Conservation (phyloP, 2,113 vertebrate species). For the Callopanchax toddi region DNA sequence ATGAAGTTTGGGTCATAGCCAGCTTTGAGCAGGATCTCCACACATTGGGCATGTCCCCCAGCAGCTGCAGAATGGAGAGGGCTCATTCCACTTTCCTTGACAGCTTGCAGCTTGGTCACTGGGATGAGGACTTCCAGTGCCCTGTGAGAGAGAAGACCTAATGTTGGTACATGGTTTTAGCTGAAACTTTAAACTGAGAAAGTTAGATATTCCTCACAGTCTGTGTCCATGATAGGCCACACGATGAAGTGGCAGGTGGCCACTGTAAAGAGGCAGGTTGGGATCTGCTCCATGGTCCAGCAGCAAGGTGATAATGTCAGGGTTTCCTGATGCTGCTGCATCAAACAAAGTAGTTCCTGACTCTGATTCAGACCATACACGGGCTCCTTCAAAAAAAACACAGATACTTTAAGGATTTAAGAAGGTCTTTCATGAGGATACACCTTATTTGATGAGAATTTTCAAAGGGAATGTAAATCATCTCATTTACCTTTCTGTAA, state of each 20-base stretch:
- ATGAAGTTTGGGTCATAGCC: constrained; percentile 93
- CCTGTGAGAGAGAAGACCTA: constrained; percentile 68
- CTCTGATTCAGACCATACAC: constrained; percentile 85
- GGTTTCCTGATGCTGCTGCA: constrained; percentile 90
- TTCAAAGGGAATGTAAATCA: too few relatives aligned
- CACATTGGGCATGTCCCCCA: constrained; percentile 86
- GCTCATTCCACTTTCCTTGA: constrained; percentile 93
- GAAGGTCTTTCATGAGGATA: too few relatives aligned
- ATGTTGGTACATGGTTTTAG: constrained; percentile 1
- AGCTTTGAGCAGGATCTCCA: constrained; percentile 87
- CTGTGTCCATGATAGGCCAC: constrained; percentile 92
- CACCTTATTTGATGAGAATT: too few relatives aligned
- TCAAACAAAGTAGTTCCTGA: constrained; percentile 89
- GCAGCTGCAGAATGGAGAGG: constrained; percentile 94
- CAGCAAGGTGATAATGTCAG: constrained; percentile 86
- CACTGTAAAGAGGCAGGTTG: constrained; percentile 88
- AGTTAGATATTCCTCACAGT: too few relatives aligned
- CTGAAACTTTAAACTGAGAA: constrained; percentile 3
- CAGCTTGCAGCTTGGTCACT: constrained; percentile 82
- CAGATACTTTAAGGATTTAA: too few relatives aligned
- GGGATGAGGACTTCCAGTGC: constrained; percentile 86
- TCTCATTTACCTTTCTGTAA: constrained; percentile 84
- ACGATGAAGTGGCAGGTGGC: constrained; percentile 94
- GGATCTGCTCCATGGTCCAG: constrained; percentile 91
- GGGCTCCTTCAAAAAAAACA: constrained; percentile 83